These are phyloP conservation scores for Julus scandinavius DNA, from an alignment of 2,888 invertebrate genomes.

Conservation along the genomic window DNA sequence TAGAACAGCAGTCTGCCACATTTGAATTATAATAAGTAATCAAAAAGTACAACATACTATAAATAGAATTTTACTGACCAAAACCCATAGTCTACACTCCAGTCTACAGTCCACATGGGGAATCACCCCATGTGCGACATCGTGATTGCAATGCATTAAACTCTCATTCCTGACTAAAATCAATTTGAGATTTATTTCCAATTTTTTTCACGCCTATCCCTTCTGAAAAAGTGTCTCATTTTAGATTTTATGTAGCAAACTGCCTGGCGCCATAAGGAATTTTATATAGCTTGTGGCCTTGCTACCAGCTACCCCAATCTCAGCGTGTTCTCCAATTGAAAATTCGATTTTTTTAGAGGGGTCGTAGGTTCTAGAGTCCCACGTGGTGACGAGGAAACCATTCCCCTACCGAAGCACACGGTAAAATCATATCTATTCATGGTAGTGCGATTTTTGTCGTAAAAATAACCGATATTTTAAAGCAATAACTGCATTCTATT, in stretches of 20 bases:
- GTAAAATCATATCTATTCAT: not conserved
- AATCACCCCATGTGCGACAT: not conserved
- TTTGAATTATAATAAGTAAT: not conserved
- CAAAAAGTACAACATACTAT: not conserved
- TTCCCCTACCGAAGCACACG: not conserved
- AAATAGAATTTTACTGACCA: not conserved
- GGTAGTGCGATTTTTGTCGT: not conserved
- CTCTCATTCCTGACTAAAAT: not conserved
- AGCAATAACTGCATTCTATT: not conserved
- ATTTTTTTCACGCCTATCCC: not conserved
- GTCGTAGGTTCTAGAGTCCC: not conserved
- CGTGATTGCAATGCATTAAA: not conserved
- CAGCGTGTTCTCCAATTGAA: not conserved
- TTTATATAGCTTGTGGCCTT: not conserved
- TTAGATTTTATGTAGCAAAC: not conserved
- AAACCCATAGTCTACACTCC: not conserved
- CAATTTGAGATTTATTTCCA: not conserved
- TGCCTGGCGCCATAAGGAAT: not conserved
- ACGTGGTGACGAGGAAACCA: not conserved
- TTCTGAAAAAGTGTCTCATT: not conserved
- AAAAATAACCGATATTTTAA: not conserved
- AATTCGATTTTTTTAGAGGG: constrained; percentile 4
- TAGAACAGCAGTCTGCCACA: not conserved
- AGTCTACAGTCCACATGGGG: not conserved
- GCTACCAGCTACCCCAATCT: not conserved